phyloP scores from a whole-genome alignment of 2,888 invertebrate genomes.

The Allolobophora icterica region DNA sequence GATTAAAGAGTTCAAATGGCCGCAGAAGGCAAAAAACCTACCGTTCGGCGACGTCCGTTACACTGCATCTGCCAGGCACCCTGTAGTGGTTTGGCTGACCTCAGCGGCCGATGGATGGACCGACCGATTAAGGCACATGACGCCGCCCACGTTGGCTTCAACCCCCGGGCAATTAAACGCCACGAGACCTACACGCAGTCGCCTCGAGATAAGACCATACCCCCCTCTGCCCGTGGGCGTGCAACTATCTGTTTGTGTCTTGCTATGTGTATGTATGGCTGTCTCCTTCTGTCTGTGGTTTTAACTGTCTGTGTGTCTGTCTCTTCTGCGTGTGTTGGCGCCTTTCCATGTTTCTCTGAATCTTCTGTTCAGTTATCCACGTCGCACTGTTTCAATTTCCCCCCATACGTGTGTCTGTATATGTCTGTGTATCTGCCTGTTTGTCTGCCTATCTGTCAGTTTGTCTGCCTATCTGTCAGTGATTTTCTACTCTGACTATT shows the following conservation, averaged over 20 bases:
- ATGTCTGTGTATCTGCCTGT: neutral
- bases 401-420: too few species aligned
- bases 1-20: neutral
- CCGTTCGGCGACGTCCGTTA: neutral
- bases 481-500: too few species aligned
- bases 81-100: too few species aligned
- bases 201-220: neutral
- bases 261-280: too few species aligned
- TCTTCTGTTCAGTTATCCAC: too few species aligned
- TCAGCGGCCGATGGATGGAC: neutral
- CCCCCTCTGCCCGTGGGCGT: neutral
- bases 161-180: constrained; percentile 1
- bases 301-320: too few species aligned
- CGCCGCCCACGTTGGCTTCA: neutral
- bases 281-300: neutral
- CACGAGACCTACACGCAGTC: neutral
- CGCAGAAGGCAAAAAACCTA: neutral
- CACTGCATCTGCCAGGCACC: neutral
- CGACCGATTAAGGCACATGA: neutral
- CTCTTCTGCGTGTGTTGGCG: too few species aligned
- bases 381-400: too few species aligned
- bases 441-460: neutral
- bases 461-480: too few species aligned
- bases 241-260: too few species aligned
- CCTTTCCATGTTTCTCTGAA: too few species aligned